These are phyloP conservation scores for Smithornis capensis DNA, from an alignment of 2,113 vertebrate species.

Conservation along the genomic window DNA sequence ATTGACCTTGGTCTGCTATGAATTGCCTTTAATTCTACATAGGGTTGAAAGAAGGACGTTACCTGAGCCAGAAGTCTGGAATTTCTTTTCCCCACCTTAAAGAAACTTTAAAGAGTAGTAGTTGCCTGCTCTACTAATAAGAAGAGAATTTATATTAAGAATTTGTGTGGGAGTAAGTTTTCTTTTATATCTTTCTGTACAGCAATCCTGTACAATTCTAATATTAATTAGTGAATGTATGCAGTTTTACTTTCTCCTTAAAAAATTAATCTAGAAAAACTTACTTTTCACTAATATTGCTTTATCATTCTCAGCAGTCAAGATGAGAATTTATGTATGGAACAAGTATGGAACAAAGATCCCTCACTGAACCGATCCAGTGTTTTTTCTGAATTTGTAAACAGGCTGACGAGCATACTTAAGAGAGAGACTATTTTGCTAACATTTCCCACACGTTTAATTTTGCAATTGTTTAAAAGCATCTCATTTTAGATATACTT, in stretches of 20 bases:
- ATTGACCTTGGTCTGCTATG: neutral
- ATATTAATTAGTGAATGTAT: neutral
- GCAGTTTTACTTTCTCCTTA: neutral
- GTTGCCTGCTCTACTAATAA: neutral
- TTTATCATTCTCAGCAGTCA: neutral
- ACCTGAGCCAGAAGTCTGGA: neutral
- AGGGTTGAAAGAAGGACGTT: neutral
- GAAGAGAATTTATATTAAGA: neutral
- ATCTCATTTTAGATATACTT: neutral
- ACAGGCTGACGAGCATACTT: neutral
- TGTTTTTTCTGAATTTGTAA: neutral
- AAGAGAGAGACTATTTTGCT: neutral
- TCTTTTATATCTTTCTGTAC: neutral
- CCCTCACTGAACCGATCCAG: neutral
- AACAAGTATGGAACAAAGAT: neutral
- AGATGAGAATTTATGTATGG: constrained; percentile 1
- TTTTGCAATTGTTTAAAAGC: neutral
- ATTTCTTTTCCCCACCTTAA: neutral
- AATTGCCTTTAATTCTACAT: neutral
- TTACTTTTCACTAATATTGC: neutral
- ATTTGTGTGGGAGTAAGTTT: neutral
- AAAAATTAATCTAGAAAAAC: neutral
- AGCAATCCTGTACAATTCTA: neutral
- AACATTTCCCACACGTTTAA: neutral
- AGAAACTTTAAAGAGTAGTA: neutral